Evolutionary conservation across 2,113 vertebrate species (phyloP), one percentile per base, ranked within the genome.

Genomic region (Heterochromis multidens): DNA sequence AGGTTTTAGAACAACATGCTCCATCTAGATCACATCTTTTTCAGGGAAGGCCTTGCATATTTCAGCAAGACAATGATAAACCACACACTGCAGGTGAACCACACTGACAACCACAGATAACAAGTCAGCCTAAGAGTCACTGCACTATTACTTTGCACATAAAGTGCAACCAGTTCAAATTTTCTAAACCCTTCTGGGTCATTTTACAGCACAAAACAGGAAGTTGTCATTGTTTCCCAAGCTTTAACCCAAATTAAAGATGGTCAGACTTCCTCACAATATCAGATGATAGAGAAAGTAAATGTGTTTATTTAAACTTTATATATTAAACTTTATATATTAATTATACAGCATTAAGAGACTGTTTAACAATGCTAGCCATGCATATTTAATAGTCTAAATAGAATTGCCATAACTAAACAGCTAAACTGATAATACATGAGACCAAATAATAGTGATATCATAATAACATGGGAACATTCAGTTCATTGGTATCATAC

Each of bases 121-220:
- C 31, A 57, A 16, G 23, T 85, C 46, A 31, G 46, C 35, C 21
- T 19, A 2, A 43, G 29, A 23, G 27, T 79, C 9, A 4, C 25
- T 9, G 16, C 31, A 60, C 29, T 7, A 2, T 31, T 4, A 46
- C 23, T 31, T 58, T 31, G 62, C 17, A 74, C 12, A 16, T 16
- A 6, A 4, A 0, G 4, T 7, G 56, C 5, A 78, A 58, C 62
- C 37, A 54, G 46, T 35, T 81, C 63, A 77, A 25, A 43, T 27
- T 63, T 31, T 52, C 17, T 19, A 40, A 65, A 12, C 0, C 1
- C 52, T 25, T 27, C 25, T n/a, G 11, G 52, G 37, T 46, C 7
- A 31, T 35, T 52, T 25, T 5, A 59, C 3, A 33, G 58, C 52
- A 17, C 17, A 29, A 43, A 79, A 80, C 86, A 90, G 89, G 89